Conservation (phyloP, 2,113 vertebrate species). For the Pseudopipra pipra region DNA sequence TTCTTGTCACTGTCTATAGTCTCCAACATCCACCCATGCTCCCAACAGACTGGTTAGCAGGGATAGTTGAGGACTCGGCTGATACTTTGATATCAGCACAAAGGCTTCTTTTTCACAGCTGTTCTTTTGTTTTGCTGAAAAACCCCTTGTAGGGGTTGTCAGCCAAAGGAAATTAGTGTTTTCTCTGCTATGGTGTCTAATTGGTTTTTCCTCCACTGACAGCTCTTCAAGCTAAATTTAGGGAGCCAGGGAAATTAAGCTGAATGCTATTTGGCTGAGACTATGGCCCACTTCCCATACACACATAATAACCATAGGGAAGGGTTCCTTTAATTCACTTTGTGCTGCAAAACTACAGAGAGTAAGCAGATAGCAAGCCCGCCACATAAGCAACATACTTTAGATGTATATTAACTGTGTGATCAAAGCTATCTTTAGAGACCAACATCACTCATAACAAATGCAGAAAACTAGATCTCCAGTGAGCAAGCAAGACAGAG, state of each 20-base stretch:
- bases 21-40: fast-evolving
- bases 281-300: neutral
- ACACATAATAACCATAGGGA: neutral
- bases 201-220: conserved; percentile 33
- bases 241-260: conserved; percentile 17
- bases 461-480: neutral
- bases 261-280: neutral
- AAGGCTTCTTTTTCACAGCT: neutral
- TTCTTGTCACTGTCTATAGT: neutral
- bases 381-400: neutral
- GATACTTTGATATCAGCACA: neutral
- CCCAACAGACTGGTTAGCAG: neutral
- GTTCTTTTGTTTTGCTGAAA: neutral
- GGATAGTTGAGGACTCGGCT: neutral
- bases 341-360: neutral
- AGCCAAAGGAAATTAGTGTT: conserved; percentile 51
- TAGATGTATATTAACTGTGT: neutral
- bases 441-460: neutral
- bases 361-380: neutral
- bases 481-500: neutral
- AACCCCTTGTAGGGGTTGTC: neutral
- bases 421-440: neutral
- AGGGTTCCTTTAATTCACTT: neutral
- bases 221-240: conserved; percentile 53
- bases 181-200: conserved; percentile 36